These are phyloP conservation scores for Indicator maculatus DNA, from an alignment of 2,113 vertebrate genomes.

Conservation along the genomic window DNA sequence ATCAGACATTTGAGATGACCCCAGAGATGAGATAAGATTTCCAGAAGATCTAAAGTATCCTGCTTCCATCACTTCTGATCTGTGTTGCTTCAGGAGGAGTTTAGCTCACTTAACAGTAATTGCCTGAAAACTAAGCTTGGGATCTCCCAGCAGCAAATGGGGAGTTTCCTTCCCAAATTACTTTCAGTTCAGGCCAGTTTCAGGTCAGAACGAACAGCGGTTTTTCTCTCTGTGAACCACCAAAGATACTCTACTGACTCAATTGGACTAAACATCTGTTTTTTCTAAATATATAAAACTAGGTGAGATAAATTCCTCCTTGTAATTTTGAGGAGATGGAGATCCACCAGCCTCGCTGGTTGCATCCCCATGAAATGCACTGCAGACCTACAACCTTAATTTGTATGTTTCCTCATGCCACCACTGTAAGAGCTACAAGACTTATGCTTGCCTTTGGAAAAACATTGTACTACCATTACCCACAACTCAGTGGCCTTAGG, in stretches of 20 bases:
- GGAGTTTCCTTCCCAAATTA: neutral
- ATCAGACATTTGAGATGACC: neutral
- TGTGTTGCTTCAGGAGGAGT: neutral
- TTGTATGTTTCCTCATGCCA: neutral
- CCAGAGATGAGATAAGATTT: slow-evolving; percentile 4
- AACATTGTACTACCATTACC: neutral
- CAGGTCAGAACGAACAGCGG: neutral
- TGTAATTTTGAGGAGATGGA: neutral
- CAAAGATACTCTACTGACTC: neutral
- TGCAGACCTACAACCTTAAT: neutral
- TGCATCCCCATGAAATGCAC: neutral
- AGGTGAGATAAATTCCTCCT: neutral
- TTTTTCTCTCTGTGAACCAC: neutral
- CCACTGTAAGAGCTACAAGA: neutral
- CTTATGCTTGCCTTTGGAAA: neutral
- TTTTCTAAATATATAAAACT: neutral
- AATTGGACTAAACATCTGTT: neutral
- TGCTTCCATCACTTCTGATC: neutral
- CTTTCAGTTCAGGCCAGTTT: neutral
- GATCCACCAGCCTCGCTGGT: neutral
- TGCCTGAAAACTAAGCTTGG: neutral
- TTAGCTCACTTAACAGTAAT: neutral
- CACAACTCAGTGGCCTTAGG: neutral
- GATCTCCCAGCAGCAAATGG: neutral
- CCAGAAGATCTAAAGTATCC: neutral